These are phyloP conservation scores for Cephus runcator DNA, from an alignment of 2,888 invertebrate genomes.

Conservation along the genomic window DNA sequence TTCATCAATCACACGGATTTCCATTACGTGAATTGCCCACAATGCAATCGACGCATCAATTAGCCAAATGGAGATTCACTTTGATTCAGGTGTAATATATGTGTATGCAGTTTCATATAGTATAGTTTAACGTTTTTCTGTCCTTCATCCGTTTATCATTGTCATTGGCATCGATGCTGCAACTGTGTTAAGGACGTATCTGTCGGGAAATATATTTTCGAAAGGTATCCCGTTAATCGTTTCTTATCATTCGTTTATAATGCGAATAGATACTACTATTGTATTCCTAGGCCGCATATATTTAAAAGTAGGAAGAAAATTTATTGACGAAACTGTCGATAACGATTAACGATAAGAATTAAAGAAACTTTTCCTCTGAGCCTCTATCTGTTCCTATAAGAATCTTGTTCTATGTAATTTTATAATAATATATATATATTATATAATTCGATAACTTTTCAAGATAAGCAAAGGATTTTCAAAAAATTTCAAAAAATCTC, in stretches of 20 bases:
- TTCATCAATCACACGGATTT: conserved; percentile 7
- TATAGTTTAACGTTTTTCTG: not conserved
- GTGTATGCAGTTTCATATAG: conserved; percentile 1
- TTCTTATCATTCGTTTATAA: not conserved
- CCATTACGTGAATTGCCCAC: not conserved
- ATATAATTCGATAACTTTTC: not conserved
- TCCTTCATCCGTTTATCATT: conserved; percentile 13
- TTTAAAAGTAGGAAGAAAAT: not conserved
- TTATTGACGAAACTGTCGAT: not conserved
- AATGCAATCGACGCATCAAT: conserved; percentile 14
- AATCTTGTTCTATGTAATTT: too few species aligned
- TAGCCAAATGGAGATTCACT: conserved; percentile 13
- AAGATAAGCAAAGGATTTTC: not conserved
- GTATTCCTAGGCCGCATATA: not conserved
- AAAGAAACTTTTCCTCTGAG: too few species aligned
- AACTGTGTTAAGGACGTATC: conserved; percentile 13
- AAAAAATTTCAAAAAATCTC: not conserved
- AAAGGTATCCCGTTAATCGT: not conserved
- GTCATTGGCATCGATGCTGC: conserved; percentile 16
- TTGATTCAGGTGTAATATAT: conserved; percentile 9
- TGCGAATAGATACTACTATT: not conserved
- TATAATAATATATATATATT: too few species aligned
- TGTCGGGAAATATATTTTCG: not conserved
- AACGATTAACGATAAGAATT: too few species aligned
- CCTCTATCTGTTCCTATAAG: not conserved